Base-by-base conservation (phyloP, 2,113 vertebrate genomes). In the Suncus etruscus region DNA sequence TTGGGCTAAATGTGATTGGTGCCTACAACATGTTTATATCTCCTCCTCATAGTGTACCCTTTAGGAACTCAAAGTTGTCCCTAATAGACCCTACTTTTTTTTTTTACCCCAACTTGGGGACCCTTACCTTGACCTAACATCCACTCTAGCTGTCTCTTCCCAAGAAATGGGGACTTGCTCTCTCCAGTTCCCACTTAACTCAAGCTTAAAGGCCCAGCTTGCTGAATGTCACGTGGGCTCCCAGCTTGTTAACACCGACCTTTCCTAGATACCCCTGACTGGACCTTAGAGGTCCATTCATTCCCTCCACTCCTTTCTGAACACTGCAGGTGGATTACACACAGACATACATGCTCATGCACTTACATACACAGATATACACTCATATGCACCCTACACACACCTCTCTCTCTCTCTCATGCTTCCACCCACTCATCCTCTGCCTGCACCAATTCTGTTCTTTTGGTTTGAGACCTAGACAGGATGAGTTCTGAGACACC, bases 391-490 rank as follows among this genome's bases (percentile, higher is more conserved):
- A 51, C 22, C 39, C 58, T 61, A 32, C 2, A 1, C 25, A 16
- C 31, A 58, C 54, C 11, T 68, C 20, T 74, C 66, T 15, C 51
- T 12, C 8, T 29, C 11, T 39, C n/a, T 63, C 4, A 1, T 7
- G 8, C 48, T n/a, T 70, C 31, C 8, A 10, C 25, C 24, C 72
- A 16, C 12, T 39, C 51, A n/a, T 20, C 72, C n/a, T 2, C 22
- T 20, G 31, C 32, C 11, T 3, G 6, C 47, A 16, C 15, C 58
- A 32, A 18, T 54, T 83, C 75, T 45, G 31, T 24, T 63, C 20
- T 31, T n/a, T 76, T 77, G 74, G 58, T 90, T 92, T 88, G 14
- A 86, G 77, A 86, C 48, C 15, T 24, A 80, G 27, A 18, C 86
- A 31, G 61, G 58, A 25, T 0, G 84, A 31, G 68, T 63, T 8